phyloP scores from a whole-genome alignment of 1,140 invertebrate species.

The Macrocentrus cingulum region DNA sequence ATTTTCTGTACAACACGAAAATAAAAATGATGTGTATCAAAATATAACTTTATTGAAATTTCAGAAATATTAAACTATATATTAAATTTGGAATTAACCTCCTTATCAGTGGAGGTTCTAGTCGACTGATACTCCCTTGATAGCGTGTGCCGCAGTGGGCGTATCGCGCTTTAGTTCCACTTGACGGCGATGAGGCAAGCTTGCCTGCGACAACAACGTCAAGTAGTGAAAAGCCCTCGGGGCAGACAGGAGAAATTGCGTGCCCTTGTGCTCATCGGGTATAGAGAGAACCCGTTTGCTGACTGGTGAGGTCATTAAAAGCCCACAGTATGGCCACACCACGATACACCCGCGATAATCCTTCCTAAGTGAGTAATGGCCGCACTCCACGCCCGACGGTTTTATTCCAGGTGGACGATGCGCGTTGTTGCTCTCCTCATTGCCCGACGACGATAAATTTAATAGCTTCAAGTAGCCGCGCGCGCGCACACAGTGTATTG shows the following conservation, averaged over 20 bases:
- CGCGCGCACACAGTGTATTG: background rate
- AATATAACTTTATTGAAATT: too few species aligned
- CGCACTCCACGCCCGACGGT: conserved; percentile 8
- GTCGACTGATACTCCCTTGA: conserved; percentile 23
- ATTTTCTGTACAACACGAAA: background rate
- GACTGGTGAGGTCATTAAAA: conserved; percentile 13
- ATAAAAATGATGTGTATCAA: background rate
- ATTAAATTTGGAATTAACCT: too few species aligned
- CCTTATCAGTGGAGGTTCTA: conserved; percentile 2
- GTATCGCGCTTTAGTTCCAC: conserved; percentile 31
- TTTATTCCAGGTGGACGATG: conserved; percentile 18
- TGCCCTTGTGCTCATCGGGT: too few species aligned
- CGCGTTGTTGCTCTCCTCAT: conserved; percentile 5
- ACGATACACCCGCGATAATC: conserved; percentile 22
- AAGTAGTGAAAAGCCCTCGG: background rate
- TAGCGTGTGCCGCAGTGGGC: conserved; percentile 25
- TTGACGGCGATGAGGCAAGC: conserved; percentile 27
- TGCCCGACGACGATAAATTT: conserved; percentile 28
- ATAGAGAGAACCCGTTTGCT: too few species aligned
- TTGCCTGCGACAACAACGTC: background rate
- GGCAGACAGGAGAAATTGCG: too few species aligned
- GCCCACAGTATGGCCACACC: background rate
- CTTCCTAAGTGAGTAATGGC: conserved; percentile 27
- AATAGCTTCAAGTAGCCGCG: conserved; percentile 20
- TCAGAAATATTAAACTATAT: background rate